Evolutionary conservation across 2,797 vertebrate genomes (phyloP).

Genomic region (Chiroxiphia lanceolata): DNA sequence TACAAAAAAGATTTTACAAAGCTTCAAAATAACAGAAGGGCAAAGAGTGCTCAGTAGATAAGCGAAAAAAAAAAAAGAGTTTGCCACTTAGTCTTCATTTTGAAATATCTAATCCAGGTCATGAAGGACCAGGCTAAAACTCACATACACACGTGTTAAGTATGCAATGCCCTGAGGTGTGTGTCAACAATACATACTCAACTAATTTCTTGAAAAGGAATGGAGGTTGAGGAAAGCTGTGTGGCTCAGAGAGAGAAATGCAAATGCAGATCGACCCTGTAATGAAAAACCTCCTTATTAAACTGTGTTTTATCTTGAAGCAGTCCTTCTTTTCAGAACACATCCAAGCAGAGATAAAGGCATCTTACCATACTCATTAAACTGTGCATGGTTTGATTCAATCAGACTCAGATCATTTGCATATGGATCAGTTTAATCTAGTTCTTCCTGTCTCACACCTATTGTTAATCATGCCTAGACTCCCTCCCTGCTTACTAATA

Average conservation of each 20-base stretch:
- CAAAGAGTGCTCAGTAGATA: neutral
- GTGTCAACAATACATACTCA: conserved; percentile 54
- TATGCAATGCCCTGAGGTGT: conserved; percentile 61
- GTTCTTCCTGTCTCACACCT: conserved; percentile 77
- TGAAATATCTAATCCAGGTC: conserved; percentile 17
- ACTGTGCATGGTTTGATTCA: conserved; percentile 77
- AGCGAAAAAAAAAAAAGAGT: neutral
- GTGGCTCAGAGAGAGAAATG: conserved; percentile 61
- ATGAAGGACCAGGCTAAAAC: conserved; percentile 7
- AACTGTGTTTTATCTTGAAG: conserved; percentile 75
- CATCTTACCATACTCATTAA: conserved; percentile 77
- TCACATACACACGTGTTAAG: neutral
- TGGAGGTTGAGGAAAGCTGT: conserved; percentile 31
- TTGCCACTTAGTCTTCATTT: neutral
- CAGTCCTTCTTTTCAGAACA: conserved; percentile 72
- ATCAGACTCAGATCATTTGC: conserved; percentile 79
- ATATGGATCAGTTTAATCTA: conserved; percentile 81
- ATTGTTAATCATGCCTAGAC: conserved; percentile 77
- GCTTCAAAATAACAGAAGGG: conserved; percentile 11
- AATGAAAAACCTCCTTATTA: conserved; percentile 80
- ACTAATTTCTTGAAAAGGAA: conserved; percentile 59
- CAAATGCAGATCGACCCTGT: conserved; percentile 68
- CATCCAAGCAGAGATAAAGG: conserved; percentile 79
- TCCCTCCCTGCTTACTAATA: conserved; percentile 30
- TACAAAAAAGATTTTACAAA: neutral